A percentile compares a stretch with the other conserved stretches of the same genome.
phyloP scores from a whole-genome alignment of 92 coral and sea anemone species.

The Paragorgia papillata region DNA sequence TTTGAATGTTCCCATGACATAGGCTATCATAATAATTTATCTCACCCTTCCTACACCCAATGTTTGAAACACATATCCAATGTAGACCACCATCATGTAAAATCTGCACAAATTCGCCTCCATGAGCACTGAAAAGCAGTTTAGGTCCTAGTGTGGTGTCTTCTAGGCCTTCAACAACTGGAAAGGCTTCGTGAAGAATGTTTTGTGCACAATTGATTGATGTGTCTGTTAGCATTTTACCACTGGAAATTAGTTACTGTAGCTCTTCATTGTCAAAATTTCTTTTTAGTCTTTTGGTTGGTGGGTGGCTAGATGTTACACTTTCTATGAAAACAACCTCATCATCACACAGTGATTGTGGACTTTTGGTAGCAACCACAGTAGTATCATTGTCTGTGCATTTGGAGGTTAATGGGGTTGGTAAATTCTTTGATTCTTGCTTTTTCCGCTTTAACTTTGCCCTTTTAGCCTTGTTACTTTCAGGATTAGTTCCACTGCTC shows the following conservation, averaged over 20 bases:
- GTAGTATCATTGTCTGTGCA: no score
- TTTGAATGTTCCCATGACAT: conserved; percentile 1
- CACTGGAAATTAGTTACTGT: not conserved
- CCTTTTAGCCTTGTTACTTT: no score
- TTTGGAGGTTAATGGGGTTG: no score
- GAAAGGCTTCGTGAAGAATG: conserved; percentile 24
- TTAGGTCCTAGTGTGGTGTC: conserved; percentile 42
- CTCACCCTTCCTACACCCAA: conserved; percentile 39
- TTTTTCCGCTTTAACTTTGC: no score
- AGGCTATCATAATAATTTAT: conserved; percentile 53
- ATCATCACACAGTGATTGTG: no score
- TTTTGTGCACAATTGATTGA: conserved; percentile 48
- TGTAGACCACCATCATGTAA: conserved; percentile 57
- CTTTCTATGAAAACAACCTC: no score
- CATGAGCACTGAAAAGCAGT: conserved; percentile 28
- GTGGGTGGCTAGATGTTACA: no score
- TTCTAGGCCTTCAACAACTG: conserved; percentile 41
- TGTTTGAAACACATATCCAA: conserved; percentile 59
- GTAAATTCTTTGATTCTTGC: no score
- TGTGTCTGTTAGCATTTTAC: no score
- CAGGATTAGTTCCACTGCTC: not conserved
- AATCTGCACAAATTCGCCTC: conserved; percentile 59
- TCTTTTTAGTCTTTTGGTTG: not conserved
- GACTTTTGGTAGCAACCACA: no score
- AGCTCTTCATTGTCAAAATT: not conserved